A percentile compares a stretch with the other conserved stretches of the same genome.
phyloP scores from a whole-genome alignment of 2,888 invertebrate genomes.

The Spodoptera exigua region DNA sequence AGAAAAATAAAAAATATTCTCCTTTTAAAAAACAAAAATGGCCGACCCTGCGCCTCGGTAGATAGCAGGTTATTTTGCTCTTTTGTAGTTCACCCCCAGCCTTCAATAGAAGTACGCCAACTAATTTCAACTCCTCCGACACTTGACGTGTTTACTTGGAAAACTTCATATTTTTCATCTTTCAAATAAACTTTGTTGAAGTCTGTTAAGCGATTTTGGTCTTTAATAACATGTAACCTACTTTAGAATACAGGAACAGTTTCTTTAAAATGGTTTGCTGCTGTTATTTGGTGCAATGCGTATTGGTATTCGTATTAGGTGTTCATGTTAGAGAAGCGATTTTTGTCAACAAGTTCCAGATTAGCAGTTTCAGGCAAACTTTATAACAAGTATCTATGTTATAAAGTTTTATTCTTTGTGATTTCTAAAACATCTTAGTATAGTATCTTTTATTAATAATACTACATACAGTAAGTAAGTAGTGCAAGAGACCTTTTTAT shows the following conservation, averaged over 20 bases:
- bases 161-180: constrained; percentile 62
- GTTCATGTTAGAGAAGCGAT: no score
- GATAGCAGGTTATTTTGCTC: constrained; percentile 52
- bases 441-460: no score
- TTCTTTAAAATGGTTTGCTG: constrained; percentile 10
- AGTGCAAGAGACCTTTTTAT: no score
- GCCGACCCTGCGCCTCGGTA: constrained; percentile 34
- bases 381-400: no score
- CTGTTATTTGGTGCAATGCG: constrained; percentile 36
- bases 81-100: constrained; percentile 47
- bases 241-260: constrained; percentile 17
- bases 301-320: constrained; percentile 14
- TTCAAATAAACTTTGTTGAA: constrained; percentile 36
- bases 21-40: constrained; percentile 14
- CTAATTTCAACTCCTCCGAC: constrained; percentile 61
- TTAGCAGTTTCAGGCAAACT: no score
- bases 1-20: constrained; percentile 15
- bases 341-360: no score
- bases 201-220: constrained; percentile 40
- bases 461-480: no score
- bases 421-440: no score
- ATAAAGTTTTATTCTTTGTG: no score
- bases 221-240: constrained; percentile 38
- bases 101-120: constrained; percentile 55
- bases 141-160: constrained; percentile 61